phyloP scores from a whole-genome alignment of 2,797 vertebrate species.

The Sebastes nivosus region DNA sequence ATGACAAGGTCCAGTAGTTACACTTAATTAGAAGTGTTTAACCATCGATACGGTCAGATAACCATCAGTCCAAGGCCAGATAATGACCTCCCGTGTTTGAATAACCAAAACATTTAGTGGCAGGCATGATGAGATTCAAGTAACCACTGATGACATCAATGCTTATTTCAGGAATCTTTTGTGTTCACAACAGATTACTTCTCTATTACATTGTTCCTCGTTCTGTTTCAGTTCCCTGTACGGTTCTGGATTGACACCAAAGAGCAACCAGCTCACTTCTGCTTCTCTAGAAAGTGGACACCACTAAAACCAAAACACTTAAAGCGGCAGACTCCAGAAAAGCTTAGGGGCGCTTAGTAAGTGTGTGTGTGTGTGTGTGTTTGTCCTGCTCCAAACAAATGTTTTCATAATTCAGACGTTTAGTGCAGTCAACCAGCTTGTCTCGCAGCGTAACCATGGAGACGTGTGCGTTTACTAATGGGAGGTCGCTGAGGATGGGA shows the following conservation, averaged over 20 bases:
- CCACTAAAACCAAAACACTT: slow-evolving; percentile 25
- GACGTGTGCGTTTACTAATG: slow-evolving; percentile 57
- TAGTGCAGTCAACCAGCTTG: slow-evolving; percentile 57
- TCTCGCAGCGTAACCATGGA: slow-evolving; percentile 64
- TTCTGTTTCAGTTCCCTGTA: slow-evolving; percentile 45
- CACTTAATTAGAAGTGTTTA: slow-evolving; percentile 25
- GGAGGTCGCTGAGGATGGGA: slow-evolving; percentile 39
- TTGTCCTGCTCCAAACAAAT: slow-evolving; percentile 41
- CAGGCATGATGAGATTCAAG: background rate
- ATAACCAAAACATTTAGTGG: background rate
- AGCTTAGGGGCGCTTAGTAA: slow-evolving; percentile 2
- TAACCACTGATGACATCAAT: slow-evolving; percentile 4
- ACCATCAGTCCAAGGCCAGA: slow-evolving; percentile 14
- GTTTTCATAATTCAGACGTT: slow-evolving; percentile 71
- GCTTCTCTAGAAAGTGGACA: slow-evolving; percentile 43
- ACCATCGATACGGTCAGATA: background rate
- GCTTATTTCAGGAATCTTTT: background rate
- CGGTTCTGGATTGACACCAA: background rate
- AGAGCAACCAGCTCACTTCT: slow-evolving; percentile 48
- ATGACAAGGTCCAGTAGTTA: slow-evolving; percentile 12
- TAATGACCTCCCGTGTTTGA: slow-evolving; percentile 18
- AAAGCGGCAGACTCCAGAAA: slow-evolving; percentile 13
- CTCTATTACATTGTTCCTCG: slow-evolving; percentile 23
- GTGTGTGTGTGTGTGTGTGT: background rate
- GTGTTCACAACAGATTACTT: slow-evolving; percentile 37